Base-by-base conservation (phyloP, 1,140 invertebrate genomes). In the Anthonomus grandis region DNA sequence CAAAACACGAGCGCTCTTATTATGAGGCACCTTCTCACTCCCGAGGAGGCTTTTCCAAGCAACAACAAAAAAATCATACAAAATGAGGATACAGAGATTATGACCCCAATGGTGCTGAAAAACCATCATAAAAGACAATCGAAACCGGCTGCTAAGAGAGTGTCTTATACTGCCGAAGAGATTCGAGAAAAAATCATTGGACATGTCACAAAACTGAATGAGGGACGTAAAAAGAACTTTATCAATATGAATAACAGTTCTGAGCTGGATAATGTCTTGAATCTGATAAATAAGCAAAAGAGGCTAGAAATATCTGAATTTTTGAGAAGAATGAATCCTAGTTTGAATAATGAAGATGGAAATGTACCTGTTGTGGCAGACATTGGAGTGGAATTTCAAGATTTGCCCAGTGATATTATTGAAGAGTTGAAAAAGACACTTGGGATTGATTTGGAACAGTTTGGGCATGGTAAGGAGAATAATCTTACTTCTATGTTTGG, bases 361-460 rank as follows among this genome's bases (percentile, higher is more conserved):
- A 15, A 19, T n/a, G 61, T 65, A 56, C 59, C 63, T 2, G 67
- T 70, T 49, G 68, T 69, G 42, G 65, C 68, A 13, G 68, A 70
- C 49, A 66, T 70, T 55, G 68, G 65, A 13, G 67, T 70, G 25
- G 64, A 64, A 62, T 60, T 70, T 57, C 64, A 67, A 56, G 59
- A 69, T 31, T 58, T 70, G 45, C 68, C 68, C 9, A 31, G 52
- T 27, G 64, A 70, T 36, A 34, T 70, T 13, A 66, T 70, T 38
- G 59, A 64, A 56, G 60, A 67, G 47, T 54, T 70, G 6, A 61
- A 55, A 18, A 56, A 42, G n/a, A 63, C 60, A 18, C 54, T 70
- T 31, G 39, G 66, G 56, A 25, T 64, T 41, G 56, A 59, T 47
- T 44, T 63, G 42, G 62, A 64, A 36, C 0, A 24, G 37, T 41